Evolutionary conservation across 1,140 invertebrate genomes (phyloP).

Genomic region (Andricus grossulariae): DNA sequence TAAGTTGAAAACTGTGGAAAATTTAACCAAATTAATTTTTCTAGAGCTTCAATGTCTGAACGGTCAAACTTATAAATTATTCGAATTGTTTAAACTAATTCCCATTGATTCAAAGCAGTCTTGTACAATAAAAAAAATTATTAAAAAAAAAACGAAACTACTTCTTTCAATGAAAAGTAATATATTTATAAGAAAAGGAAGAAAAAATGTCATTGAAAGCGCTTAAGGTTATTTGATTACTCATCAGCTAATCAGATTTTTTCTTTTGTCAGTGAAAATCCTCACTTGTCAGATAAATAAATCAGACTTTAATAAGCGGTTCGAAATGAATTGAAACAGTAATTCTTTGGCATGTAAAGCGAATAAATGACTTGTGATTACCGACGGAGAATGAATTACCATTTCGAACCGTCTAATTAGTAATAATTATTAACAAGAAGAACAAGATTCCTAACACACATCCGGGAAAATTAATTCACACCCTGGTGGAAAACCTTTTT

Average conservation of each 20-base stretch:
- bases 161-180: background rate
- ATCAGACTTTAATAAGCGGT: conserved; percentile 6
- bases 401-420: conserved; percentile 3
- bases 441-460: conserved; percentile 12
- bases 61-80: no score
- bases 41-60: no score
- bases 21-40: no score
- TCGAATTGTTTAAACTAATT: no score
- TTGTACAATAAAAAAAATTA: background rate
- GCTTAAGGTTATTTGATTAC: conserved; percentile 6
- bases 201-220: conserved; percentile 5
- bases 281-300: conserved; percentile 16
- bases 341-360: background rate
- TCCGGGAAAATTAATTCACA: conserved; percentile 7
- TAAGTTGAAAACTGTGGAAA: no score
- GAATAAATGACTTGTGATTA: conserved; percentile 1
- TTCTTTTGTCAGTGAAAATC: conserved; percentile 18
- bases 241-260: conserved; percentile 1
- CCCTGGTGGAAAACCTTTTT: no score
- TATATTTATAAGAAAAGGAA: background rate
- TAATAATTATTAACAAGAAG: conserved; percentile 22
- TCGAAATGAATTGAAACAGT: conserved; percentile 10
- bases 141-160: background rate
- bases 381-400: conserved; percentile 5
- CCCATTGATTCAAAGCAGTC: background rate